Conservation (phyloP, 2,797 vertebrate genomes). For the Cyclopterus lumpus region DNA sequence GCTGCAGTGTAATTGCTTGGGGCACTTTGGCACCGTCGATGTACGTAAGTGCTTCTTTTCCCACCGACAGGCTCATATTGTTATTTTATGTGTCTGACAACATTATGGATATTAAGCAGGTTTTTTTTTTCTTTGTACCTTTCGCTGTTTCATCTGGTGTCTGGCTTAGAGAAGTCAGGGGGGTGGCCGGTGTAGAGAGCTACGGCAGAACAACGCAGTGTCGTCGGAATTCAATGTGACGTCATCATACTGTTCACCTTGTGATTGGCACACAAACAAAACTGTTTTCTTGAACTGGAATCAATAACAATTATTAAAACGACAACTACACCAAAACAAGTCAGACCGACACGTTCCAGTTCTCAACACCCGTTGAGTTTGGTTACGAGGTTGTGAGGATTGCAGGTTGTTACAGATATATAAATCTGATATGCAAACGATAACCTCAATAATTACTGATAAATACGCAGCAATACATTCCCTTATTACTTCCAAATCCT, state of each 20-base stretch:
- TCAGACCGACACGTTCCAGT: neutral
- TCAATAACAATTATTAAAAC: no score
- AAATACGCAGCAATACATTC: constrained; percentile 2
- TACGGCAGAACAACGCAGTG: no score
- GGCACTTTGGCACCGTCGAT: neutral
- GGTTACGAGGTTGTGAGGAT: neutral
- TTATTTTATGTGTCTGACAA: neutral
- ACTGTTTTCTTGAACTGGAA: no score
- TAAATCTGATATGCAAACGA: constrained; percentile 2
- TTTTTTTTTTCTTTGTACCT: neutral
- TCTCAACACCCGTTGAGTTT: neutral
- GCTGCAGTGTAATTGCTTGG: neutral
- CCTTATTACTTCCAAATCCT: neutral
- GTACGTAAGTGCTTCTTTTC: neutral
- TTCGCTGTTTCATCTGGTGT: neutral
- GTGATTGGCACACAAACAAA: no score
- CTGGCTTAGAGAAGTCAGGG: neutral
- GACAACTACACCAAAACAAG: neutral
- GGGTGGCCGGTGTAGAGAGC: no score
- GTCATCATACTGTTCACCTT: neutral
- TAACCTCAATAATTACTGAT: neutral
- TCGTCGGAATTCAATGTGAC: no score
- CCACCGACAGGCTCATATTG: neutral
- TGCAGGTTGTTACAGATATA: neutral
- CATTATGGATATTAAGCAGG: neutral